Base-by-base conservation (phyloP, 2,797 vertebrate genomes). In the Dicrostonyx torquatus region DNA sequence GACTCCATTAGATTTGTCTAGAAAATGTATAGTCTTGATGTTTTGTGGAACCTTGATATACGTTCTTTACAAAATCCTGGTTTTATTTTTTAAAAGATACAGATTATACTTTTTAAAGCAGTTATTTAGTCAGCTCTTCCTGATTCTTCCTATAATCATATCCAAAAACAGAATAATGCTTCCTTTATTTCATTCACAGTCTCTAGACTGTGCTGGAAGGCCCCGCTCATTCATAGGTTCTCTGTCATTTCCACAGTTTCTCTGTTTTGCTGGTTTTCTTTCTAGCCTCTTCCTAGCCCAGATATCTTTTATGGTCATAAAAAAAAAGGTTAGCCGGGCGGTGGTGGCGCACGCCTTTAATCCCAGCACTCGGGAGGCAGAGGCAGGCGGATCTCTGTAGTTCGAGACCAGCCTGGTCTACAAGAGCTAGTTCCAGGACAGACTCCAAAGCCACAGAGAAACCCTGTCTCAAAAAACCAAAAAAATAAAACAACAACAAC, bases 21-120 rank as follows among this genome's bases (percentile, higher is more conserved):
- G 90, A 91, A 92, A 91, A 93, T 76, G 43, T 80, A 83, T 77
- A 82, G 60, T 79, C 91, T 96, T 90, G 93, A 95, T 93, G 87
- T 90, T 96, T 94, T 94, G 70, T 75, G n/a, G 89, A 95, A 78
- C 84, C 75, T 88, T 82, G 82, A 79, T 95, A 83, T n/a, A 84
- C n/a, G 64, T 89, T 92, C 89, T 79, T 96, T 82, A 83, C 50
- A 94, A 94, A 96, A 95, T 92, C 76, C 90, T 17, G n/a, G n/a
- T 79, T 94, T 96, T 86, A 22, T 95, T 97, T 97, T 84, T 79
- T 2, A 48, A 66, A 97, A 96, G 93, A 94, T 82, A 68, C 92
- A 88, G 87, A 94, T 95, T 85, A 87, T 89, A 94, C 82, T 87
- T 94, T 95, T 96, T 95, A 96, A 94, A 95, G 92, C 45, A 50